These are phyloP conservation scores for Agriopis aurantiaria DNA, from an alignment of 2,888 invertebrate genomes.

Conservation along the genomic window DNA sequence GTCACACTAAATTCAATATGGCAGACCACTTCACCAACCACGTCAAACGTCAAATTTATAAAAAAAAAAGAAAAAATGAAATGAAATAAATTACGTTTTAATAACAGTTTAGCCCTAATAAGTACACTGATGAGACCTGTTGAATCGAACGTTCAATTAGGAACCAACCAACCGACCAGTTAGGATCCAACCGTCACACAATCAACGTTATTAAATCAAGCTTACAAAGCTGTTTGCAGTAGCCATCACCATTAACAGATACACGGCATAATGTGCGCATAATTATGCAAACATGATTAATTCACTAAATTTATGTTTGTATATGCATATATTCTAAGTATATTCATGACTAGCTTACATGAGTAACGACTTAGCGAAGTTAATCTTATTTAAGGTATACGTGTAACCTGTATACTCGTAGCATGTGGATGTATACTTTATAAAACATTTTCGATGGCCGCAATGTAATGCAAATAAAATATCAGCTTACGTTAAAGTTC, in stretches of 20 bases:
- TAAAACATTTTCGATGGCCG: too few relatives aligned
- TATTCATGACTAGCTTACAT: not conserved
- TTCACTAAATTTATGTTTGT: not conserved
- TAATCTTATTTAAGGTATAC: not conserved
- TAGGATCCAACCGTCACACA: not conserved
- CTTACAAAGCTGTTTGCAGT: conserved; percentile 2
- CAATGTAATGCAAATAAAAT: too few relatives aligned
- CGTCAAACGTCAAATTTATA: too few relatives aligned
- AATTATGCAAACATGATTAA: conserved; percentile 8
- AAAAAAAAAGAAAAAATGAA: too few relatives aligned
- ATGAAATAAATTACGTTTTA: too few relatives aligned
- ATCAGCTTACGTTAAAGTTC: too few relatives aligned
- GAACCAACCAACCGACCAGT: not conserved
- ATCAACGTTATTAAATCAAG: conserved; percentile 3
- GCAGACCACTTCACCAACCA: too few relatives aligned
- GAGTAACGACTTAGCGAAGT: not conserved
- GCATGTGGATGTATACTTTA: not conserved
- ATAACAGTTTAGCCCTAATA: too few relatives aligned
- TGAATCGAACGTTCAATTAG: conserved; percentile 9
- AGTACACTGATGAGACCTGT: conserved; percentile 1
- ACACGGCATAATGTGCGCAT: not conserved
- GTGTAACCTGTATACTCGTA: not conserved
- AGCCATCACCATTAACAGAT: conserved; percentile 4
- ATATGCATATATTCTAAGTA: not conserved
- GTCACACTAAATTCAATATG: too few relatives aligned